Evolutionary conservation across 2,888 invertebrate genomes (phyloP), one percentile per base, ranked within the genome.

Genomic region (Catocala nupta): DNA sequence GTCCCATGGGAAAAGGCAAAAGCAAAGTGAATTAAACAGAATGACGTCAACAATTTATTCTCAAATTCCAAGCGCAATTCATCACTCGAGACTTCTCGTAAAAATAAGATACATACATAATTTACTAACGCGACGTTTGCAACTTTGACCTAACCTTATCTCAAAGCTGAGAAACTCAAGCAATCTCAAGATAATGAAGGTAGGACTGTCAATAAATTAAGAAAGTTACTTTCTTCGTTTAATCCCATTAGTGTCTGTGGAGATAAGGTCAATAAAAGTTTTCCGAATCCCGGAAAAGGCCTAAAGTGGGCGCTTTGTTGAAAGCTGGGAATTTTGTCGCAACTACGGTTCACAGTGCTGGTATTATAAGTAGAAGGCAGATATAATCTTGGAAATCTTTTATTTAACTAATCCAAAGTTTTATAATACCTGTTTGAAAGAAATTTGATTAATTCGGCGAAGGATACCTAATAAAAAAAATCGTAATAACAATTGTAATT

Each of bases 201-300:
- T 64, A 70, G 50, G 16, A 39, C 55, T 70, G 68, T 80, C 75
- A 71, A 77, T 77, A 77, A 77, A 80, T 80, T 67, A 74, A 62
- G 63, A 61, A 77, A 77, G 64, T 80, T 64, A 54, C 63, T 69
- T 67, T 48, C 58, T 52, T 51, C 54, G 65, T 55, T 54, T 77
- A 65, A 80, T 79, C 70, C 78, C 62, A 67, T 80, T 77, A 74
- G 70, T 67, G 71, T 59, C 61, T 58, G 65, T 51, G 48, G 34
- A 68, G 78, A 75, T 77, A 80, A 77, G 63, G 57, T 36, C 63
- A 73, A 64, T 79, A 77, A 71, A 76, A 78, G 74, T 77, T 76
- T 60, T 56, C 61, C 59, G 49, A 79, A 71, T 65, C 52, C 62
- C 63, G 64, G 67, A 66, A 64, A 69, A 53, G 44, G 57, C 48